A percentile compares a stretch with the other conserved stretches of the same genome.
These are phyloP conservation scores for Arvicola amphibius DNA, from an alignment of 2,797 vertebrate genomes.

Conservation along the genomic window DNA sequence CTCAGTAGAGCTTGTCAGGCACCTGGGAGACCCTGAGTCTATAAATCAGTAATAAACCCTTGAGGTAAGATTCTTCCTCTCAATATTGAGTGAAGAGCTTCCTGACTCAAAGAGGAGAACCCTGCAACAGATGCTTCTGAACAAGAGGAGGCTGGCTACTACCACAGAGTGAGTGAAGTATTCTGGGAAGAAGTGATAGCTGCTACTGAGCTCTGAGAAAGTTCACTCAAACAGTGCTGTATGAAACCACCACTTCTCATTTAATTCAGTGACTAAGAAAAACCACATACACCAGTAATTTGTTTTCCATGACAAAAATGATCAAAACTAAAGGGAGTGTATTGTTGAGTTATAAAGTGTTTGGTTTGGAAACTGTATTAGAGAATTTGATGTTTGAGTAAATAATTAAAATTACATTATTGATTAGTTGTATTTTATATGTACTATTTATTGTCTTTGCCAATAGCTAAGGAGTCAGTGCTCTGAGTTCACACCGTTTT, in stretches of 20 bases:
- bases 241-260: neutral
- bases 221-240: neutral
- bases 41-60: neutral
- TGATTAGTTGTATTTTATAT: neutral
- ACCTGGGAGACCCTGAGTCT: neutral
- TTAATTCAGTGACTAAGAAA: neutral
- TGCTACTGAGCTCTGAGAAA: neutral
- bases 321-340: neutral
- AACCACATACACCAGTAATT: neutral
- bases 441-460: neutral
- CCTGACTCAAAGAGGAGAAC: neutral
- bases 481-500: neutral
- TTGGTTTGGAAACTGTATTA: neutral
- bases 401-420: neutral
- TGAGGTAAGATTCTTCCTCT: neutral
- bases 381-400: neutral
- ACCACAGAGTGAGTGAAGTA: neutral
- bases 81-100: neutral
- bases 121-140: neutral
- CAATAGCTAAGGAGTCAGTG: neutral
- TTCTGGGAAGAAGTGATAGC: neutral
- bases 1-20: neutral
- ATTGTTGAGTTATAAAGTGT: neutral
- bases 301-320: neutral
- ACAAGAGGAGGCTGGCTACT: neutral